These are phyloP conservation scores for Perccottus glenii DNA, from an alignment of 2,113 vertebrate species.

Conservation along the genomic window DNA sequence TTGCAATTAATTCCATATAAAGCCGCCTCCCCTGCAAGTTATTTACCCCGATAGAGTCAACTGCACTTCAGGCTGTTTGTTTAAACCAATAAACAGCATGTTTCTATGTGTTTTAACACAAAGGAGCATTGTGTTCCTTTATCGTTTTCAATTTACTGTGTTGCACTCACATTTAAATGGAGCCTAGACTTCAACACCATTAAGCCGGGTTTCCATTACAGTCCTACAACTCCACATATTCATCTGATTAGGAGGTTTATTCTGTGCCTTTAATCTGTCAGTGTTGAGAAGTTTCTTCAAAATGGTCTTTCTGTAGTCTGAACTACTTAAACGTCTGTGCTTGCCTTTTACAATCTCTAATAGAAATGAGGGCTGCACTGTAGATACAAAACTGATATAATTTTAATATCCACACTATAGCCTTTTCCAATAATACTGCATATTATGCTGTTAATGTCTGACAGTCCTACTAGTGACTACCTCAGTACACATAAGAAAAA, in stretches of 20 bases:
- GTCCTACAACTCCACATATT: constrained; percentile 8
- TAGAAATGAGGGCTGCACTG: background rate
- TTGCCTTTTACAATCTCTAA: background rate
- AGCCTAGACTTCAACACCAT: background rate
- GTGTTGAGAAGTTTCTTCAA: background rate
- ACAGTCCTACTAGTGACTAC: background rate
- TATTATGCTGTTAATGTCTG: background rate
- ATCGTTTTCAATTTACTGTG: constrained; percentile 14
- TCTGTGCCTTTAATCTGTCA: background rate
- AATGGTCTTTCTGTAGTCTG: background rate
- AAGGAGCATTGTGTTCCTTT: constrained; percentile 18
- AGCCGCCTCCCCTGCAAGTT: constrained; percentile 68
- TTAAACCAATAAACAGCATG: constrained; percentile 70
- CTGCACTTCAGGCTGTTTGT: constrained; percentile 69
- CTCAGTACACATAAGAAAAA: background rate
- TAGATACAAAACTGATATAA: background rate
- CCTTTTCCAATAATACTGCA: background rate
- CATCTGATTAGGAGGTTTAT: constrained; percentile 5
- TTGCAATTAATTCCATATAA: constrained; percentile 79
- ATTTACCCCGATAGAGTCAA: constrained; percentile 72
- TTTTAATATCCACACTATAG: background rate
- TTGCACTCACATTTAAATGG: background rate
- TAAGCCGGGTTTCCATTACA: constrained; percentile 7
- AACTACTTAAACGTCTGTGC: background rate
- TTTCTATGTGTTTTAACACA: constrained; percentile 55